phyloP scores from a whole-genome alignment of 2,113 vertebrate species.

The Peucedramus taeniatus region DNA sequence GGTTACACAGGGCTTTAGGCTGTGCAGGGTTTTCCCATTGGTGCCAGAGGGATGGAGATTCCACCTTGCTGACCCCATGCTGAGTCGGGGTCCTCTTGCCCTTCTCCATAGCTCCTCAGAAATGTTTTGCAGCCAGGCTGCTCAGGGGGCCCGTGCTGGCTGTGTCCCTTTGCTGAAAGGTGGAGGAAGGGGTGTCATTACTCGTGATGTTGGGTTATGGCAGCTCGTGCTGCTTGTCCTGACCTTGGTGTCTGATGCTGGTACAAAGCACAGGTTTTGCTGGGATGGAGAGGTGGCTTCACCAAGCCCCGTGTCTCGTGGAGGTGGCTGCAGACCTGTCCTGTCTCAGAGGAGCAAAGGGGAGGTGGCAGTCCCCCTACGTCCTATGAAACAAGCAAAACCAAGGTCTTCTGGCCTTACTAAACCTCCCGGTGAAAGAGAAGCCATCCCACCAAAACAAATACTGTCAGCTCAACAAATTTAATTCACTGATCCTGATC shows the following conservation, averaged over 20 bases:
- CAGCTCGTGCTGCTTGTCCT: background rate
- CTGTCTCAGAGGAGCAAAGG: background rate
- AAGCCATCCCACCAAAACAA: background rate
- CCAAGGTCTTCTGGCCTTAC: background rate
- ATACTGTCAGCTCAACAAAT: background rate
- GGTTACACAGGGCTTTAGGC: background rate
- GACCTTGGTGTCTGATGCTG: accelerated
- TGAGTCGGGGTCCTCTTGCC: accelerated
- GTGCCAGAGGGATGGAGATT: background rate
- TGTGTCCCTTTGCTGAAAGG: background rate
- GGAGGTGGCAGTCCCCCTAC: background rate
- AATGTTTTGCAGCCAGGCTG: background rate
- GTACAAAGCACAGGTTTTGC: accelerated
- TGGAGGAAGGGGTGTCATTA: background rate
- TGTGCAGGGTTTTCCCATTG: background rate
- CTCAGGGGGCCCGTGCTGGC: background rate
- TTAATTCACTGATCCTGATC: background rate
- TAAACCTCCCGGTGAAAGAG: background rate
- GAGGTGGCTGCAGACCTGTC: background rate
- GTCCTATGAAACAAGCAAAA: accelerated
- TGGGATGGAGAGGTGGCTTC: background rate
- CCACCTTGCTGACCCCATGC: background rate
- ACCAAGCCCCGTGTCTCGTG: accelerated
- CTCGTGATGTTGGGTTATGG: accelerated
- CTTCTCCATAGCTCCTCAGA: background rate